Percentiles rank a stretch among this genome's conserved stretches.
Conservation (phyloP, 2,113 vertebrate genomes). For the Aphyosemion australe region DNA sequence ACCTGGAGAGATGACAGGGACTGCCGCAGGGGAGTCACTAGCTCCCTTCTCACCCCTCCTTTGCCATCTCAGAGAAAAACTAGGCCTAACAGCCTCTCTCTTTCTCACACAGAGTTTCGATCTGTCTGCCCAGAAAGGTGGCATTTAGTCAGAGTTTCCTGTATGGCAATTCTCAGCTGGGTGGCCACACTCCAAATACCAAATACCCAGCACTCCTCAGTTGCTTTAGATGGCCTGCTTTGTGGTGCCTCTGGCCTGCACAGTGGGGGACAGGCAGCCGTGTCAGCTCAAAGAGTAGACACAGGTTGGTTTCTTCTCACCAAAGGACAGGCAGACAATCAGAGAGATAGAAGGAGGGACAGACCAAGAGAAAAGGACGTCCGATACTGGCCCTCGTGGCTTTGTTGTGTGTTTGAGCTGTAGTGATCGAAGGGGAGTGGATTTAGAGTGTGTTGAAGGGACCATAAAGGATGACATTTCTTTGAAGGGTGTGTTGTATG, state of each 20-base stretch:
- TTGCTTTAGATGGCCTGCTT: constrained; percentile 60
- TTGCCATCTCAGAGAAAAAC: constrained; percentile 62
- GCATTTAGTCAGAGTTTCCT: constrained; percentile 81
- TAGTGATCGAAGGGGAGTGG: constrained; percentile 72
- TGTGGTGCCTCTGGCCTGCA: constrained; percentile 72
- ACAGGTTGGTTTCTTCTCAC: constrained; percentile 78
- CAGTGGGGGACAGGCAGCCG: constrained; percentile 61
- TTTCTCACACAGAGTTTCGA: constrained; percentile 58
- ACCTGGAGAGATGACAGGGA: constrained; percentile 73
- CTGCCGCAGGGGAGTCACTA: constrained; percentile 64
- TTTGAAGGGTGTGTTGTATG: constrained; percentile 80
- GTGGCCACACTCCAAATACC: constrained; percentile 81
- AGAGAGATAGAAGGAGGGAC: constrained; percentile 67
- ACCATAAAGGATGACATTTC: constrained; percentile 83
- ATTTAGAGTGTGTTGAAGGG: constrained; percentile 73
- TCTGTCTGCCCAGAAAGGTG: constrained; percentile 73
- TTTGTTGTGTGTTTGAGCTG: constrained; percentile 77
- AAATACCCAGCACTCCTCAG: constrained; percentile 63
- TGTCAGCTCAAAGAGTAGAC: constrained; percentile 82
- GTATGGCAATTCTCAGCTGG: constrained; percentile 81
- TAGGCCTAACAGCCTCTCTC: constrained; percentile 62
- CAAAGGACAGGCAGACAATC: constrained; percentile 83
- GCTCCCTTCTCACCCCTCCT: constrained; percentile 45
- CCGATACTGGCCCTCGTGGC: constrained; percentile 72
- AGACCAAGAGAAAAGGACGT: constrained; percentile 67